Conservation (phyloP, 2,113 vertebrate genomes). For the Forbesichthys agassizii region DNA sequence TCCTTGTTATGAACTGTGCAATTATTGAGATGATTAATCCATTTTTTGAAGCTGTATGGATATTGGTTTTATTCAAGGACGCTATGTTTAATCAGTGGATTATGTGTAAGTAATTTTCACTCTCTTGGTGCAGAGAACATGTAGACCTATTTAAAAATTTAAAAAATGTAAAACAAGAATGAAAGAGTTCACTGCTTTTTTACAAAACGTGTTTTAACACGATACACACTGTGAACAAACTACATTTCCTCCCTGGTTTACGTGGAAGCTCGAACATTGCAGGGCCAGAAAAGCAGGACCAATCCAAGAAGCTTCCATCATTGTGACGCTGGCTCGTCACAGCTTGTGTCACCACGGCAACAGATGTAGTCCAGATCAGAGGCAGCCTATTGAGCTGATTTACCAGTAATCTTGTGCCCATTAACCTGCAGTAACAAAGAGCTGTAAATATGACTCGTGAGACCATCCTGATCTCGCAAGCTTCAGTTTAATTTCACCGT, state of each 20-base stretch:
- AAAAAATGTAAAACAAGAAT: too few relatives aligned
- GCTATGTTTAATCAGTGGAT: conserved; percentile 47
- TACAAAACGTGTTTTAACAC: not conserved
- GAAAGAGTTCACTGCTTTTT: too few relatives aligned
- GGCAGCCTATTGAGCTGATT: conserved; percentile 91
- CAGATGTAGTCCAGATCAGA: conserved; percentile 92
- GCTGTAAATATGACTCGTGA: conserved; percentile 56
- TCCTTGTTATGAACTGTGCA: conserved; percentile 80
- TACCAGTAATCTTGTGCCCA: conserved; percentile 78
- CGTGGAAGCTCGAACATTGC: too few relatives aligned
- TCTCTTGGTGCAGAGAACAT: conserved; percentile 3
- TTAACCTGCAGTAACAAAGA: conserved; percentile 78
- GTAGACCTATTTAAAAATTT: too few relatives aligned
- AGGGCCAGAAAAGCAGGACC: not conserved
- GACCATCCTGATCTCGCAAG: too few relatives aligned
- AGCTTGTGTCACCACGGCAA: conserved; percentile 86
- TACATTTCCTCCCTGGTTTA: too few relatives aligned
- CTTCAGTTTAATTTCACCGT: too few relatives aligned
- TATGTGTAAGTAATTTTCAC: conserved; percentile 46
- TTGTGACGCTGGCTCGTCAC: conserved; percentile 82
- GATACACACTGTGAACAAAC: too few relatives aligned
- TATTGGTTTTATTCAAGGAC: conserved; percentile 56
- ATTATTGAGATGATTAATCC: conserved; percentile 79
- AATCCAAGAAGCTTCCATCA: conserved; percentile 67
- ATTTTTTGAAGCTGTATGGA: conserved; percentile 68